phyloP scores from a whole-genome alignment of 2,888 invertebrate genomes.

The Apoderus coryli region DNA sequence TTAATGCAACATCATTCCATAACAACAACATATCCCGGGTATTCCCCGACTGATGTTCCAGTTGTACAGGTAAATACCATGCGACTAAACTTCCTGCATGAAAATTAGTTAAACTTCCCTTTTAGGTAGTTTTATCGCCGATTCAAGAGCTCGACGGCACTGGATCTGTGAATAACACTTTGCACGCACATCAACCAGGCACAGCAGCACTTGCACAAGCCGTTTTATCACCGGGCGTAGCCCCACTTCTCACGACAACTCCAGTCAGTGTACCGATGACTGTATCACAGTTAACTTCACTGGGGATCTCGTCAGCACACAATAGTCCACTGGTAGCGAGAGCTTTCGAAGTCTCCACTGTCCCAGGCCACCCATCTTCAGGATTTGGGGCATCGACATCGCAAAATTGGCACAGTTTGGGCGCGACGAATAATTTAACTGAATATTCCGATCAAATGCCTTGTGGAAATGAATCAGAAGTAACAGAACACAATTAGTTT shows the following conservation, averaged over 20 bases:
- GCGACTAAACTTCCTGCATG: no score
- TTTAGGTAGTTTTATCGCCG: slow-evolving; percentile 63
- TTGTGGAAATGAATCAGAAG: no score
- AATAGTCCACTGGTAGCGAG: slow-evolving; percentile 33
- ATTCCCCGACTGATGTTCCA: slow-evolving; percentile 47
- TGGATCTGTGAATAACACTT: slow-evolving; percentile 53
- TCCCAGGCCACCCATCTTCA: no score
- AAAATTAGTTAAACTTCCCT: no score
- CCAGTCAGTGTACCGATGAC: slow-evolving; percentile 43
- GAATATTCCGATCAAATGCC: no score
- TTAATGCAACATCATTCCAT: slow-evolving; percentile 50
- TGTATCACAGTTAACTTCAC: slow-evolving; percentile 43
- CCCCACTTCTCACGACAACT: slow-evolving; percentile 34
- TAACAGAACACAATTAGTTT: no score
- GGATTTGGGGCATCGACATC: no score
- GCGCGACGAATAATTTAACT: no score
- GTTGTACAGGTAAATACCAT: slow-evolving; percentile 54
- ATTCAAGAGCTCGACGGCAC: slow-evolving; percentile 72
- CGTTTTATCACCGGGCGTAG: slow-evolving; percentile 48
- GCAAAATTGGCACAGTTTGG: no score
- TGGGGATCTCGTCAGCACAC: slow-evolving; percentile 35
- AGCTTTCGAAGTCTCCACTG: slow-evolving; percentile 20
- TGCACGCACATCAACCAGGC: slow-evolving; percentile 55
- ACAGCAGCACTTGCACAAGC: slow-evolving; percentile 69
- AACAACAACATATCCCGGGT: slow-evolving; percentile 26